Base-by-base conservation (phyloP, 2,888 invertebrate genomes). In the Drosophila eohydei region DNA sequence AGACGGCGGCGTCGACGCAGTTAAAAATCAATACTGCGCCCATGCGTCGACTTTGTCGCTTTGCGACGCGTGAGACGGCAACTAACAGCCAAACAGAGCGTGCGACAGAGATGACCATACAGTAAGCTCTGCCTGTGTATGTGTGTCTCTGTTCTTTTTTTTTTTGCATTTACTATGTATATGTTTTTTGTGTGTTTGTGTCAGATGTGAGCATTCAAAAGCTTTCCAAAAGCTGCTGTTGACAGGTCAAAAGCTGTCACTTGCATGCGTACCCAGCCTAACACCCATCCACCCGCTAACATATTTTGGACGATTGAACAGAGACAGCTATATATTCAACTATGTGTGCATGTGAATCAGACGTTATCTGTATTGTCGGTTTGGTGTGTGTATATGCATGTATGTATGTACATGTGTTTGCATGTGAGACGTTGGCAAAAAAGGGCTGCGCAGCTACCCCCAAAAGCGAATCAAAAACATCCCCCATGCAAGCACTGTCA, bases 11-110 rank as follows among this genome's bases (percentile, higher is more conserved):
- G 84, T 82, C 85, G 87, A 87, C 84, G 84, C 86, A 87, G 84
- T 86, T 74, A 87, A 90, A 91, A 91, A 91, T 90, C 90, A 90
- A 91, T 91, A 91, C 86, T 82, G 87, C 83, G 86, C 88, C 88
- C 88, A 91, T 89, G 89, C 89, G 88, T 89, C 88, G 86, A 78
- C 72, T 66, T 76, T 67, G 73, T 61, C 74, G 69, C 63, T 60
- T 52, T 63, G 77, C 63, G 65, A 60, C 70, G 66, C 61, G 66
- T 65, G 69, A 59, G 71, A 68, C 32, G 68, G 59, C 54, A 46
- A 34, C 43, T 32, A 38, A 9, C 40, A 30, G 43, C 38, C 44
- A 52, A 16, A 38, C 16, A 57, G 50, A 55, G 60, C 48, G 65
- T 59, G 74, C 61, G 75, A 75, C 65, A 64, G 66, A 75, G 74